Evolutionary conservation across 2,797 vertebrate species (phyloP).

Genomic region (Lagorchestes hirsutus): DNA sequence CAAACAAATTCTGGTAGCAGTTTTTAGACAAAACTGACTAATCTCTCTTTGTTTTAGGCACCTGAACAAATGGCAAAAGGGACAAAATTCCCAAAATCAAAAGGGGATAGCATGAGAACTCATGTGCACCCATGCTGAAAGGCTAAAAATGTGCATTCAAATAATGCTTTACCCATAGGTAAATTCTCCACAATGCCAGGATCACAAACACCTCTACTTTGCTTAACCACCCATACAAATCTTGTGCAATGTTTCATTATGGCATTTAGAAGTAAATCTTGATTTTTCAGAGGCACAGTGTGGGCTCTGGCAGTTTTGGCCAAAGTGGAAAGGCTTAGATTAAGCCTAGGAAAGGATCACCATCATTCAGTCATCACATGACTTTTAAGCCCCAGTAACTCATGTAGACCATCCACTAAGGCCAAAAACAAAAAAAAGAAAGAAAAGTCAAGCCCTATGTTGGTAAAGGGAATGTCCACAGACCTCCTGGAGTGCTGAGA

Average conservation of each 20-base stretch:
- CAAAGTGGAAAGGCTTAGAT: neutral
- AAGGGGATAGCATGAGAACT: neutral
- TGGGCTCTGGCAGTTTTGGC: neutral
- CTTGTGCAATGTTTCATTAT: neutral
- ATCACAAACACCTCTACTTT: neutral
- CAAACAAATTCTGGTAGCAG: neutral
- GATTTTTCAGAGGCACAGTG: neutral
- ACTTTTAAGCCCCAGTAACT: neutral
- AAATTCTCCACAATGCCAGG: neutral
- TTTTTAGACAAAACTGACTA: neutral
- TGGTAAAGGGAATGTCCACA: neutral
- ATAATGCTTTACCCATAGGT: neutral
- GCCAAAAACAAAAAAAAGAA: neutral
- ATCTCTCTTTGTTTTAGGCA: neutral
- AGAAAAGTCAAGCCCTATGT: neutral
- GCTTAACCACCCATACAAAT: neutral
- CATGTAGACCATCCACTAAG: neutral
- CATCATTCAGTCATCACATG: neutral
- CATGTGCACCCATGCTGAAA: neutral
- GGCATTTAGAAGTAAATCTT: neutral
- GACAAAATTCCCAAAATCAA: neutral
- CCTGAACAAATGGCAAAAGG: neutral
- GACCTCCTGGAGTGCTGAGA: neutral
- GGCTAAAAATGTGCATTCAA: neutral
- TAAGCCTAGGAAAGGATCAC: neutral